Evolutionary conservation across 2,888 invertebrate species (phyloP), one percentile per base, ranked within the genome.

Genomic region (Heliconius ethilla): DNA sequence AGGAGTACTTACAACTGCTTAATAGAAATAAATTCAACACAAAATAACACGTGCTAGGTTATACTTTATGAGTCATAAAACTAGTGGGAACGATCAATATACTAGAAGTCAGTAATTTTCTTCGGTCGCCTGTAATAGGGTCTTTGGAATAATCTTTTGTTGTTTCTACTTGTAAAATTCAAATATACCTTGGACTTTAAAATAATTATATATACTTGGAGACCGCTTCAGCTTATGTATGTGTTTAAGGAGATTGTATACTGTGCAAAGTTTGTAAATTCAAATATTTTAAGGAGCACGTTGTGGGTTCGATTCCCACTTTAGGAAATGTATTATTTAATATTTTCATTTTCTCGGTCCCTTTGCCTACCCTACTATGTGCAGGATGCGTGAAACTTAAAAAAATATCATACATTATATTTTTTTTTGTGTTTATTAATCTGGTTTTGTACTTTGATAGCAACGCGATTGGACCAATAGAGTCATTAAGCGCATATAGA

Each of bases 101-200:
- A 63, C 74, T 63, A 63, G 27, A 74, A 74, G 37, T 74, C 40
- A 22, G 40, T 74, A 74, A 62, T 62, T 59, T 62, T 40, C 62
- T 63, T 74, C 11, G 25, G 74, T 59, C 72, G n/a, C 25, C 33
- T 33, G 59, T 29, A 59, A 55, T 15, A 59, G 33, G 37, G 72
- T 33, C n/a, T 33, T 29, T 72, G 33, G 33, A 33, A 72, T 59
- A 69, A 69, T 69, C 40, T 45, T 69, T 69, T 69, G 69, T 45
- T 69, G 89, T 90, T 89, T 85, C 84, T 78, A 88, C 86, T 85
- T 86, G 40, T 69, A 69, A 15, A 69, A 40, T 45, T 69, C 37
- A 67, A 67, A 25, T 67, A 6, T 25, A 40, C n/a, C 40, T 40
- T 67, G 25, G 67, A 67, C 6, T 67, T 67, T 67, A 67, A 7